These are phyloP conservation scores for zebrafish (Danio rerio) DNA, from an alignment of 2,113 vertebrate genomes.

Conservation along the genomic window DNA sequence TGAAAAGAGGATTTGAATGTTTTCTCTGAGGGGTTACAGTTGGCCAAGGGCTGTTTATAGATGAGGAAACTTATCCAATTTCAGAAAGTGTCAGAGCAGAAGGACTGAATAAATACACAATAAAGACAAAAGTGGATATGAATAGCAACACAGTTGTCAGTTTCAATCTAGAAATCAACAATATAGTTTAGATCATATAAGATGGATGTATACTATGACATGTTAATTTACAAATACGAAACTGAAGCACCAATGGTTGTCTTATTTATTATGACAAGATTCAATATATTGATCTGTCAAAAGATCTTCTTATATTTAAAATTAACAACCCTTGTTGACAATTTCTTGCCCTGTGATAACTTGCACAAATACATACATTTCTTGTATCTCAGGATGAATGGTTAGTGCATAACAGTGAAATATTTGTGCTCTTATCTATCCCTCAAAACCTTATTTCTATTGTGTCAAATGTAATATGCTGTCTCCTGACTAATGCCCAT, in stretches of 20 bases:
- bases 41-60: constrained; percentile 2
- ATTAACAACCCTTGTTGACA: background rate
- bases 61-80: constrained; percentile 19
- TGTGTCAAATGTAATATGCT: background rate
- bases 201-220: background rate
- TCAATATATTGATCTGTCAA: background rate
- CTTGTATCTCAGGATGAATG: background rate
- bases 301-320: background rate
- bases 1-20: constrained; percentile 14
- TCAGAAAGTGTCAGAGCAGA: background rate
- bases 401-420: background rate
- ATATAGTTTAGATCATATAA: background rate
- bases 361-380: background rate
- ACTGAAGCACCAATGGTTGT: background rate
- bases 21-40: constrained; percentile 14
- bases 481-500: background rate
- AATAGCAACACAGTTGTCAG: background rate
- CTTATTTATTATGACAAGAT: background rate
- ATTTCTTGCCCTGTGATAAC: background rate
- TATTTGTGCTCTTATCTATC: background rate
- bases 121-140: background rate
- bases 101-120: background rate
- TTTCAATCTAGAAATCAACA: background rate
- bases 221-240: background rate
- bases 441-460: background rate